Percentiles rank a stretch among this genome's conserved stretches.
Conservation (phyloP, 2,888 invertebrate species). For the Sarcophaga carnaria region DNA sequence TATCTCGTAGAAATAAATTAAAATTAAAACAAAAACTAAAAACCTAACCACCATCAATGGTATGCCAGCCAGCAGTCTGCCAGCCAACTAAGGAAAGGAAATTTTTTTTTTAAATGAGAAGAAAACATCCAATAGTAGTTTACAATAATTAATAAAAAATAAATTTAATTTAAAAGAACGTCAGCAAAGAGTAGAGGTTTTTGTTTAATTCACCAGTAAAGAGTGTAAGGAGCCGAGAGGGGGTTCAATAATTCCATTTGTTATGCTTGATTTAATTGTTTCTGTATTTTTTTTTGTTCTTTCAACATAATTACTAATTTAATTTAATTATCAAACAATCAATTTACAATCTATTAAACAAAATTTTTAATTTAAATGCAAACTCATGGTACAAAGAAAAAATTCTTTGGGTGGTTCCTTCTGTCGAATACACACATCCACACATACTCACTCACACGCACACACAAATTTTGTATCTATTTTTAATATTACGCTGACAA, state of each 20-base stretch:
- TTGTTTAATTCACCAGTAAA: too few relatives aligned
- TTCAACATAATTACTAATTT: slow-evolving; percentile 38
- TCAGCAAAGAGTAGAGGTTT: too few relatives aligned
- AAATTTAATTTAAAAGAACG: not conserved
- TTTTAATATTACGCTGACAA: slow-evolving; percentile 43
- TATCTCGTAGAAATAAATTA: slow-evolving; percentile 6
- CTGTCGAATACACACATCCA: not conserved
- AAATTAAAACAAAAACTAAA: slow-evolving; percentile 27
- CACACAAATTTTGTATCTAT: not conserved
- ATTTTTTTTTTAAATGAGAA: not conserved
- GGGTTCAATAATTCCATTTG: slow-evolving; percentile 25
- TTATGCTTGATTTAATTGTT: slow-evolving; percentile 49
- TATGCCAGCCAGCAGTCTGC: slow-evolving; percentile 35
- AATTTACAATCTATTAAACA: slow-evolving; percentile 37
- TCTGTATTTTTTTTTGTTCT: not conserved
- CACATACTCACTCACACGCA: not conserved
- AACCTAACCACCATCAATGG: slow-evolving; percentile 32
- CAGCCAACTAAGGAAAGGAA: not conserved
- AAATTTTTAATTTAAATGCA: slow-evolving; percentile 27
- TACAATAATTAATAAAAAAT: not conserved
- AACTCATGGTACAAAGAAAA: not conserved
- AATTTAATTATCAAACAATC: slow-evolving; percentile 60
- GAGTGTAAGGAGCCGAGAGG: not conserved
- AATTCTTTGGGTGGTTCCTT: not conserved
- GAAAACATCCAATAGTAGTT: too few relatives aligned